These are phyloP conservation scores for Opisthograptis luteolata DNA, from an alignment of 2,888 invertebrate species.

Conservation along the genomic window DNA sequence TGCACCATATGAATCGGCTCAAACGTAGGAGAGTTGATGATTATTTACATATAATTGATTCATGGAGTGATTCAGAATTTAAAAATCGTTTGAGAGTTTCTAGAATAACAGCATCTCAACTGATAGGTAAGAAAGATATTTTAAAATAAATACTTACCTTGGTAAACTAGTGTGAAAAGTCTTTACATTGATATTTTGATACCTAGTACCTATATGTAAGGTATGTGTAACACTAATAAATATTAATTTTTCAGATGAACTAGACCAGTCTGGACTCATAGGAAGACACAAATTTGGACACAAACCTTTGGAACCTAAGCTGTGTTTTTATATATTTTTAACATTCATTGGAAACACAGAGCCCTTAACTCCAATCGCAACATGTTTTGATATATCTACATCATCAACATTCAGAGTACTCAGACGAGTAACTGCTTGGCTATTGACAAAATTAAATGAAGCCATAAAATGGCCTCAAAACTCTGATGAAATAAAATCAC, in stretches of 20 bases:
- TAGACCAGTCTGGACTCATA: constrained; percentile 64
- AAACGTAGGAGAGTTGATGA: constrained; percentile 61
- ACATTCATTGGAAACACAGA: constrained; percentile 64
- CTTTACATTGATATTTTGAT: too few species aligned
- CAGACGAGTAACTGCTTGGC: constrained; percentile 64
- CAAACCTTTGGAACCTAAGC: constrained; percentile 64
- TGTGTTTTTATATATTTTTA: constrained; percentile 67
- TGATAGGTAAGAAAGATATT: constrained; percentile 54
- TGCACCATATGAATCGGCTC: constrained; percentile 60
- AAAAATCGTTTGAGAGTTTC: constrained; percentile 61
- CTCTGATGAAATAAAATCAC: constrained; percentile 49
- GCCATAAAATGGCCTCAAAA: constrained; percentile 63
- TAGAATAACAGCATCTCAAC: constrained; percentile 53
- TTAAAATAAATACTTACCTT: not conserved
- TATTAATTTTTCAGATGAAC: constrained; percentile 57
- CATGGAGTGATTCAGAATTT: constrained; percentile 64
- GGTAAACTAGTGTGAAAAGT: not conserved
- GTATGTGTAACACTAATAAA: too few species aligned
- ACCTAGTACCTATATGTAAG: too few species aligned
- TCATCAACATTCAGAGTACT: constrained; percentile 68
- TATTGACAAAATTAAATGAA: constrained; percentile 62
- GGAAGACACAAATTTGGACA: constrained; percentile 65
- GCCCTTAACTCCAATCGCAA: constrained; percentile 64
- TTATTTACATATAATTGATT: constrained; percentile 63
- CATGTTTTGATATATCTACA: constrained; percentile 66